These are phyloP conservation scores for Dendronephthya gigantea DNA, from an alignment of 64 coral and sea anemone genomes.

Conservation along the genomic window DNA sequence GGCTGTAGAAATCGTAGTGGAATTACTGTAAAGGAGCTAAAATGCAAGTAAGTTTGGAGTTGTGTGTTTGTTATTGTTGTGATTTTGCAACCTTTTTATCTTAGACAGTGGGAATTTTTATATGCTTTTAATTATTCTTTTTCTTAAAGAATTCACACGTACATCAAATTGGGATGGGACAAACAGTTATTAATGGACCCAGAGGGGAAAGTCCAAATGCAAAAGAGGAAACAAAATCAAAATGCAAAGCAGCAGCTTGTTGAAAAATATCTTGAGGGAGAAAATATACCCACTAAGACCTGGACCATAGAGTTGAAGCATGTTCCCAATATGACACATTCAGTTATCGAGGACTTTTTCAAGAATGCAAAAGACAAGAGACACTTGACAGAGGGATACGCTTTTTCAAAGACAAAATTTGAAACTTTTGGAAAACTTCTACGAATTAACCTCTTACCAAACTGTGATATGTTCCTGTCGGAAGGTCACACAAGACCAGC, in stretches of 20 bases:
- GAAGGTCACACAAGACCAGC: conserved; percentile 55
- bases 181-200: conserved; percentile 15
- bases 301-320: conserved; percentile 7
- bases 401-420: conserved; percentile 15
- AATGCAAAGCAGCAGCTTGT: neutral
- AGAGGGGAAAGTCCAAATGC: conserved; percentile 22
- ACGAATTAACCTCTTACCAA: conserved; percentile 27
- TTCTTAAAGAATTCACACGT: conserved; percentile 26
- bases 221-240: conserved; percentile 2
- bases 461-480: conserved; percentile 32
- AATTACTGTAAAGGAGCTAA: conserved; percentile 29
- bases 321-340: conserved; percentile 22
- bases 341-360: conserved; percentile 26
- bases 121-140: conserved; percentile 21
- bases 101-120: conserved; percentile 22
- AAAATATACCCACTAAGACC: neutral
- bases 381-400: conserved; percentile 30
- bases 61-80: neutral
- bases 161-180: conserved; percentile 31
- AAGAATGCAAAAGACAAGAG: conserved; percentile 22
- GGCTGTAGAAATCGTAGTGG: conserved; percentile 37
- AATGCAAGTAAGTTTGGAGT: conserved; percentile 47
- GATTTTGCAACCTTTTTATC: neutral
- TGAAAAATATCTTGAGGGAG: conserved; percentile 16
- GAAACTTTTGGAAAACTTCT: conserved; percentile 25